phyloP scores from a whole-genome alignment of 2,888 invertebrate species.

The Andrena minutula region DNA sequence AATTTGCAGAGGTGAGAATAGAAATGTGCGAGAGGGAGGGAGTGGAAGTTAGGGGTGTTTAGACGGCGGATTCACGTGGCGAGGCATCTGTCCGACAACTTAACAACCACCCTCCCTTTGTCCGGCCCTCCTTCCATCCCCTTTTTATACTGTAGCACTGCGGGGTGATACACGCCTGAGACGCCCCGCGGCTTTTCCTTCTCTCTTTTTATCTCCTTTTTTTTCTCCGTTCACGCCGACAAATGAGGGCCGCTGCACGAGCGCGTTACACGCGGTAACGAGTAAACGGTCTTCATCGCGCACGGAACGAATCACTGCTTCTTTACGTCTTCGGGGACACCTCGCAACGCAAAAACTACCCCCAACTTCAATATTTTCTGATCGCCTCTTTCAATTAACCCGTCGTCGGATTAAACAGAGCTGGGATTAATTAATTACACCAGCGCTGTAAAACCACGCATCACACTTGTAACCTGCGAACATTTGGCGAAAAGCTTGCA shows the following conservation, averaged over 20 bases:
- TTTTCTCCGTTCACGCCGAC: constrained; percentile 53
- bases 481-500: no score
- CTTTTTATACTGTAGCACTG: constrained; percentile 70
- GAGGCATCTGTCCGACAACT: constrained; percentile 84
- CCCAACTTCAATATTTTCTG: no score
- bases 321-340: neutral
- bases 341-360: no score
- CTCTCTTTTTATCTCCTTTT: constrained; percentile 39
- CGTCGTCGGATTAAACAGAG: no score
- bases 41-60: constrained; percentile 74
- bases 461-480: no score
- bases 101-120: constrained; percentile 78
- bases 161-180: constrained; percentile 76
- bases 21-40: constrained; percentile 41
- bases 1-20: constrained; percentile 70
- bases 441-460: no score
- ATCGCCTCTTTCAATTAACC: no score
- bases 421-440: no score
- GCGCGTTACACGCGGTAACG: constrained; percentile 44
- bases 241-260: constrained; percentile 52
- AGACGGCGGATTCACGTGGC: constrained; percentile 82
- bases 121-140: constrained; percentile 51
- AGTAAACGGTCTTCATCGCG: constrained; percentile 13
- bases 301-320: neutral
- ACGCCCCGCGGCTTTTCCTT: constrained; percentile 75